Evolutionary conservation across 2,888 invertebrate species (phyloP).

Genomic region (Hyposoter didymator): DNA sequence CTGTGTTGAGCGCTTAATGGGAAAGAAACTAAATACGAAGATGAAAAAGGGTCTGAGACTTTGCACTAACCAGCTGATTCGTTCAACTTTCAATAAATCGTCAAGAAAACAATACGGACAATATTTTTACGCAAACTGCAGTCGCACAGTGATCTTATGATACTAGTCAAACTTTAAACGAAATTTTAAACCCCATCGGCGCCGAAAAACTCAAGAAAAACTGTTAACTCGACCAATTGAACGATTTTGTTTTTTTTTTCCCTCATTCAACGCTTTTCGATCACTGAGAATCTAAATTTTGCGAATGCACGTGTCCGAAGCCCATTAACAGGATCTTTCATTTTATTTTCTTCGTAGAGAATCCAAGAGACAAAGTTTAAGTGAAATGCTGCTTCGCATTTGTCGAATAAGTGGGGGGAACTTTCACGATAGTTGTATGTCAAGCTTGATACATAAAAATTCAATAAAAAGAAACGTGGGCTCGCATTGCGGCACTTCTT

Average conservation of each 20-base stretch:
- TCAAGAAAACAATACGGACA: background rate
- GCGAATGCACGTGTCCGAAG: background rate
- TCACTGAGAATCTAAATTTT: background rate
- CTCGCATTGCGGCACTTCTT: no score
- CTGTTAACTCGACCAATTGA: background rate
- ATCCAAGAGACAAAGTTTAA: background rate
- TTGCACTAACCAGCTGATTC: background rate
- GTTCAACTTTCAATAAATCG: slow-evolving; percentile 7
- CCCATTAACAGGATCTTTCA: background rate
- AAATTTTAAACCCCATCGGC: background rate
- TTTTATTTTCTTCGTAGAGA: background rate
- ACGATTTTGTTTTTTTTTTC: background rate
- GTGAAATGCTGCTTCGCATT: no score
- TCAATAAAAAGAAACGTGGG: no score
- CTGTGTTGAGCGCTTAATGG: slow-evolving; percentile 68
- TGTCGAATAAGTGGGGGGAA: no score
- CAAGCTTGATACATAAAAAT: no score
- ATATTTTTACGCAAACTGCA: background rate
- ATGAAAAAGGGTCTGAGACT: background rate
- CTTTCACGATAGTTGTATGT: no score
- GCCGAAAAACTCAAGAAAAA: background rate
- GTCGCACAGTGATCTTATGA: background rate
- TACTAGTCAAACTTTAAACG: background rate
- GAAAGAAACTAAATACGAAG: slow-evolving; percentile 2
- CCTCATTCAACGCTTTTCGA: background rate